A percentile compares a stretch with the other conserved stretches of the same genome.
These are phyloP conservation scores for Rhegmatorhina hoffmannsi DNA, from an alignment of 2,113 vertebrate species.

Conservation along the genomic window DNA sequence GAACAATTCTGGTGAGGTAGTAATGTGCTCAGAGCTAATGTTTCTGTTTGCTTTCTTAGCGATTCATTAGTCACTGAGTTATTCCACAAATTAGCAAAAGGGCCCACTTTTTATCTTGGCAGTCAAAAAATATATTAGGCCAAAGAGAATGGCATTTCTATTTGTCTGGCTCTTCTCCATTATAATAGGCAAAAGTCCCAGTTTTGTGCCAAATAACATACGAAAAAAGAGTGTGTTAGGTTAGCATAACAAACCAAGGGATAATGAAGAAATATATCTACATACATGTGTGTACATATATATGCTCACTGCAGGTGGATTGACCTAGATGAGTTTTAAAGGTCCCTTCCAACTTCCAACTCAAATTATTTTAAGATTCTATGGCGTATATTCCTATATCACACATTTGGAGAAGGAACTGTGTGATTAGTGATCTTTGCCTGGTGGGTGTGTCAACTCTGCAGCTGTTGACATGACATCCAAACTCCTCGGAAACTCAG, in stretches of 20 bases:
- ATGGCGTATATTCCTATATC: neutral
- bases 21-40: neutral
- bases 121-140: neutral
- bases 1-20: neutral
- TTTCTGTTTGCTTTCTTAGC: neutral
- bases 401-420: neutral
- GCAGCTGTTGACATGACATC: neutral
- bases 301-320: neutral
- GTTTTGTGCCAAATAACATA: neutral
- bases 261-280: neutral
- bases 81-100: neutral
- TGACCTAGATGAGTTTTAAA: neutral
- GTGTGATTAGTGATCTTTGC: neutral
- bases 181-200: neutral
- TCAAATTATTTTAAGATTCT: neutral
- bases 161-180: neutral
- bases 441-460: neutral
- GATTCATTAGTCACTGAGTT: neutral
- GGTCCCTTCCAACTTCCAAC: neutral
- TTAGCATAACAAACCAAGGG: neutral
- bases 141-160: neutral
- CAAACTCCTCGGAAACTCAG: neutral
- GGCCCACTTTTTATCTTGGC: neutral
- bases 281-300: rapidly evolving
- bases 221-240: neutral